Conservation (phyloP, 2,113 vertebrate genomes). For the Poeciliopsis retropinna region DNA sequence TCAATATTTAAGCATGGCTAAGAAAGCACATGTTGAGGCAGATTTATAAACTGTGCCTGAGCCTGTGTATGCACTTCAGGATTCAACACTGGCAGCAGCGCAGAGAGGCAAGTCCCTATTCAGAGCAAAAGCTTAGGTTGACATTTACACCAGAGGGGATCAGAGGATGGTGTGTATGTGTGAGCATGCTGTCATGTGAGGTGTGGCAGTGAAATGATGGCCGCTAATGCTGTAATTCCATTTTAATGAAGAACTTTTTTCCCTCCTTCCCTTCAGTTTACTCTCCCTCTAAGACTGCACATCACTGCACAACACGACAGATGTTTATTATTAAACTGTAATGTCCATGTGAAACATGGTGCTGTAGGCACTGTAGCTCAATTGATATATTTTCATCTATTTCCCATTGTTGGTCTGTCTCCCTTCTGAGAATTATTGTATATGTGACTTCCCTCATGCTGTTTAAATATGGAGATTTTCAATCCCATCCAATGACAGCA, state of each 20-base stretch:
- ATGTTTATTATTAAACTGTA: background rate
- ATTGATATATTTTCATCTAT: background rate
- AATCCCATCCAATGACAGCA: background rate
- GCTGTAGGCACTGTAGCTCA: background rate
- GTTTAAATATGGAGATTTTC: background rate
- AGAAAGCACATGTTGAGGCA: slow-evolving; percentile 2
- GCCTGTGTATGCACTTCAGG: slow-evolving; percentile 19
- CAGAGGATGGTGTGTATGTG: slow-evolving; percentile 11
- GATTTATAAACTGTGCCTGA: slow-evolving; percentile 6
- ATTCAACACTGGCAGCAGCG: slow-evolving; percentile 41
- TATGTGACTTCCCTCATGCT: background rate
- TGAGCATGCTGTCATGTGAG: background rate
- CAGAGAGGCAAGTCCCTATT: slow-evolving; percentile 22
- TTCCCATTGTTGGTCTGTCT: background rate
- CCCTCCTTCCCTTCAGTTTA: background rate
- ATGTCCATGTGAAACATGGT: background rate
- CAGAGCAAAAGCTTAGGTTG: slow-evolving; percentile 16
- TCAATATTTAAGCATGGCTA: slow-evolving; percentile 50
- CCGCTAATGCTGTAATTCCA: slow-evolving; percentile 3
- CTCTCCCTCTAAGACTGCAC: background rate
- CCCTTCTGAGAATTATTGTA: background rate
- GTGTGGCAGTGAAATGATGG: slow-evolving; percentile 1
- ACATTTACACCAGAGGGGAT: slow-evolving; percentile 35
- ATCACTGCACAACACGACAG: background rate
- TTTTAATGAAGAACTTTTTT: slow-evolving; percentile 6